Evolutionary conservation across 2,888 invertebrate species (phyloP).

Genomic region (Drosophila suboccidentalis): DNA sequence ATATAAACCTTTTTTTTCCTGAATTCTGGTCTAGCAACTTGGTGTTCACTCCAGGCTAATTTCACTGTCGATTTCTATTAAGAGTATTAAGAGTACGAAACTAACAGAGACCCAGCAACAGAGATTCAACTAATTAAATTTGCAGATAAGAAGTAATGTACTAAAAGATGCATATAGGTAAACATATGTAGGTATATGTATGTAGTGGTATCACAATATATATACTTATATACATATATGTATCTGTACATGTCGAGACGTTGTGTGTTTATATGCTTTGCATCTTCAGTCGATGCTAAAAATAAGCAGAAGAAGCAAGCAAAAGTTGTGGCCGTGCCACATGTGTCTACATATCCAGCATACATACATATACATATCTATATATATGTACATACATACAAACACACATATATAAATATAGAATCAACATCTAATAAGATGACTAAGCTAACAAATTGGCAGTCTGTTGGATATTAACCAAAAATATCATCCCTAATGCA

Average conservation of each 20-base stretch:
- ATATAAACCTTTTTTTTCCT: too few relatives aligned
- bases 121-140: slow-evolving; percentile 20
- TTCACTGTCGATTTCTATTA: too few relatives aligned
- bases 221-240: slow-evolving; percentile 13
- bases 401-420: slow-evolving; percentile 10
- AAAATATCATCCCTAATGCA: slow-evolving; percentile 52
- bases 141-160: slow-evolving; percentile 21
- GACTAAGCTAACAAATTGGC: slow-evolving; percentile 71
- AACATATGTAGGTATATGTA: not conserved
- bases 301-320: slow-evolving; percentile 50
- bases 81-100: too few relatives aligned
- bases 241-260: not conserved
- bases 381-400: slow-evolving; percentile 14
- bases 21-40: too few relatives aligned
- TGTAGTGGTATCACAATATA: slow-evolving; percentile 1
- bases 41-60: too few relatives aligned
- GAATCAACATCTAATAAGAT: slow-evolving; percentile 35
- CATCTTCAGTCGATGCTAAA: slow-evolving; percentile 65
- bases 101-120: not conserved
- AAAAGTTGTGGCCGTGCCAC: slow-evolving; percentile 52
- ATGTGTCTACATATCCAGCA: slow-evolving; percentile 56
- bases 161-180: slow-evolving; percentile 1
- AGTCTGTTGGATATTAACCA: slow-evolving; percentile 43
- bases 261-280: slow-evolving; percentile 24
- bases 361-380: slow-evolving; percentile 7